A percentile compares a stretch with the other conserved stretches of the same genome.
Evolutionary conservation across 2,888 invertebrate species (phyloP).

Genomic region (Callimorpha dominula): DNA sequence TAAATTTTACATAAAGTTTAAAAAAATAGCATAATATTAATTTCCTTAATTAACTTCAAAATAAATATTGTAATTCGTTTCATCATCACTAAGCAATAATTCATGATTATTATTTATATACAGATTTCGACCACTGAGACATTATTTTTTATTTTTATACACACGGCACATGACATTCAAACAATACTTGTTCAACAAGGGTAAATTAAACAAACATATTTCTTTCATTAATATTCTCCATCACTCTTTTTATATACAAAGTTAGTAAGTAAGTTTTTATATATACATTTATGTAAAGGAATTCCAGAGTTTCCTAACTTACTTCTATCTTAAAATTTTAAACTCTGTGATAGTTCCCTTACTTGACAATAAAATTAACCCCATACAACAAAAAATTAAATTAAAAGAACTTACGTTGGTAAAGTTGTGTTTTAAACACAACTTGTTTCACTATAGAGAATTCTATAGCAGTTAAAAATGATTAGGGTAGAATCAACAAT

Average conservation of each 20-base stretch:
- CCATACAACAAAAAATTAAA: not conserved
- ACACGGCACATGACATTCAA: not conserved
- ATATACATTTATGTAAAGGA: too few relatives aligned
- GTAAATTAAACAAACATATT: not conserved
- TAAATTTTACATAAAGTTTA: not conserved
- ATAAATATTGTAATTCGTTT: not conserved
- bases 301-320: slow-evolving; percentile 2
- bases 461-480: not conserved
- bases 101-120: not conserved
- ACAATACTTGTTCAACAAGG: not conserved
- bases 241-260: not conserved
- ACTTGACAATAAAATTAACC: not conserved
- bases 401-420: not conserved
- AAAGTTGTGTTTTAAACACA: too few relatives aligned
- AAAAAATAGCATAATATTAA: not conserved
- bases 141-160: not conserved
- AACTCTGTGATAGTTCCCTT: not conserved
- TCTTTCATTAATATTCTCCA: not conserved
- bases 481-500: not conserved
- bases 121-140: slow-evolving; percentile 3
- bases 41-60: not conserved
- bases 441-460: too few relatives aligned
- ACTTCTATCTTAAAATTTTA: not conserved
- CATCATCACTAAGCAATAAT: not conserved
- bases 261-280: too few relatives aligned